Base-by-base conservation (phyloP, 1,140 invertebrate genomes). In the Eufriesea mexicana region DNA sequence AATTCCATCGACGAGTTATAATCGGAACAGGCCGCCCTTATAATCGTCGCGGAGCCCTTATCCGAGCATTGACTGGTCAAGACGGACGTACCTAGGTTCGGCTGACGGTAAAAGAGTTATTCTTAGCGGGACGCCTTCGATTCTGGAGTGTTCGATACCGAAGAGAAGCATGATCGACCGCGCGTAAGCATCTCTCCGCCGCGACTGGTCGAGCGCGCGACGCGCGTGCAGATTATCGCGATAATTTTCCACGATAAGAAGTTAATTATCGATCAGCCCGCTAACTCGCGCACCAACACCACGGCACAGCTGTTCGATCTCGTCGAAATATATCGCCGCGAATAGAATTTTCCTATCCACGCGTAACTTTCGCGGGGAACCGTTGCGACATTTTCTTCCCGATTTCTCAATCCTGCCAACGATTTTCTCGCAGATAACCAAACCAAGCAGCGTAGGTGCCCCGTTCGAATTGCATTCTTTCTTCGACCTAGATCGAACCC, bases 251-350 rank as follows among this genome's bases (percentile, higher is more conserved):
- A 28, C 86, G 79, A 79, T 83, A 83, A 76, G 45, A 14, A 47
- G 49, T 73, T 79, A 72, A 86, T 86, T 86, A 80, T 86, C 85
- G 57, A 45, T 51, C 61, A 45, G 20, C 7, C 8, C 54, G 74
- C 59, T 79, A 70, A 73, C 10, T 57, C 49, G 54, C 73, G 5
- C 28, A 74, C 47, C 51, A 61, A 67, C 28, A 14, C 54, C 12
- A 67, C 54, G n/a, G n/a, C n/a, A n/a, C 47, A 25, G 5, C 2
- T 20, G 16, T 51, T 18, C 5, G 25, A 80, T 66, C 42, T n/a
- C 35, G 18, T 66, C 28, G 5, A 28, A 75, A 55, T 75, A 55
- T 66, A 6, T 18, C 54, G 35, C n/a, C n/a, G 0, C 5, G 18
- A 42, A 10, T 16, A 16, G 23, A 67, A 73, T 23, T 20, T 54